Percentiles rank a stretch among this genome's conserved stretches.
Conservation (phyloP, 2,888 invertebrate genomes). For the Diarsia mendica region DNA sequence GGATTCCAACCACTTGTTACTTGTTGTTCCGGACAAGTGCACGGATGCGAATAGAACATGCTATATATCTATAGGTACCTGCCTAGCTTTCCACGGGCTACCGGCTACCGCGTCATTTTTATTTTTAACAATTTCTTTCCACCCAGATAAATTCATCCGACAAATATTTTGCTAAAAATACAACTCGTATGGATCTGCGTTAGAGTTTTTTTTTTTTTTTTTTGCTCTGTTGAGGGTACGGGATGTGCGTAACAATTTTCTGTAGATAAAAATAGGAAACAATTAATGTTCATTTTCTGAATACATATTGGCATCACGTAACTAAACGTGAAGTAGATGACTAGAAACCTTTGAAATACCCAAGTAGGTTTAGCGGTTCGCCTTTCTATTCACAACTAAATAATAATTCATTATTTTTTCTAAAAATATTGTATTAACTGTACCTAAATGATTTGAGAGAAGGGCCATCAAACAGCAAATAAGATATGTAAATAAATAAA, state of each 20-base stretch:
- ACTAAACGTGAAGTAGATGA: background rate
- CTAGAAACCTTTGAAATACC: background rate
- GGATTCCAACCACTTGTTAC: constrained; percentile 65
- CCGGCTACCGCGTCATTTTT: constrained; percentile 21
- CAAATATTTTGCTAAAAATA: constrained; percentile 41
- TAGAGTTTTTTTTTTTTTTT: background rate
- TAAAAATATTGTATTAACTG: constrained; percentile 7
- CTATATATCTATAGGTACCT: constrained; percentile 36
- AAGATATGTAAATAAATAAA: constrained; percentile 29
- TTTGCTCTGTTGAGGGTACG: background rate
- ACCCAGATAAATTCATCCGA: constrained; percentile 41
- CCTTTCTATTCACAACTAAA: background rate
- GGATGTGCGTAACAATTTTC: background rate
- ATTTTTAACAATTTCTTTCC: constrained; percentile 39
- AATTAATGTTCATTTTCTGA: background rate
- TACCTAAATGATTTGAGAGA: constrained; percentile 14
- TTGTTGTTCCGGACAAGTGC: constrained; percentile 70
- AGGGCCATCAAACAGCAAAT: constrained; percentile 19
- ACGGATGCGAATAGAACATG: constrained; percentile 66
- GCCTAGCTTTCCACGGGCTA: constrained; percentile 6
- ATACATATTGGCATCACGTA: background rate
- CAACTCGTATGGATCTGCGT: background rate
- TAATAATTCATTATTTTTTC: background rate
- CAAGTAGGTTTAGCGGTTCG: background rate
- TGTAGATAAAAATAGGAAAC: background rate